Evolutionary conservation across 2,797 vertebrate species (phyloP).

Genomic region (Prunella strophiata): DNA sequence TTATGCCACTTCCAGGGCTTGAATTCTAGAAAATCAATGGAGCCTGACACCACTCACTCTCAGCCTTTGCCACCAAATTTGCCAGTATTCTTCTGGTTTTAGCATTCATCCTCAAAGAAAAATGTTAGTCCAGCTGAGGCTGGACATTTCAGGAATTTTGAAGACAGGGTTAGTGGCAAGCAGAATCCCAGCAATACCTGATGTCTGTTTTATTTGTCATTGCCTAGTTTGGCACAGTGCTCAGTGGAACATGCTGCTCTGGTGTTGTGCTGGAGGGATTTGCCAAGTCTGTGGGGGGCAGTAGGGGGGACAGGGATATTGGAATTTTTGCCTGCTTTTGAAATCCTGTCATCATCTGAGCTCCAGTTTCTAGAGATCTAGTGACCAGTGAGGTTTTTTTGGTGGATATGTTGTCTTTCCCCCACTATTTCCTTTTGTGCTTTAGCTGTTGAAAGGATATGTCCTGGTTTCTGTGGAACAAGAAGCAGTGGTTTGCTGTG

Average conservation of each 20-base stretch:
- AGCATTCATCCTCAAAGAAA: neutral
- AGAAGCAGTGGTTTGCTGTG: neutral
- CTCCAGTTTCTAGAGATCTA: neutral
- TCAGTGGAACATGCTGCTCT: neutral
- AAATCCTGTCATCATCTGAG: neutral
- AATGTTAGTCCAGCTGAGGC: neutral
- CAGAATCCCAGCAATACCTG: conserved; percentile 4
- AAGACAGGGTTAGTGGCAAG: neutral
- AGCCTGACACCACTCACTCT: neutral
- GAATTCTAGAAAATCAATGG: neutral
- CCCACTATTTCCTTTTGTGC: neutral
- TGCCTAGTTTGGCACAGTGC: neutral
- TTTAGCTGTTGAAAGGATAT: neutral
- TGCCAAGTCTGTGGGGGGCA: neutral
- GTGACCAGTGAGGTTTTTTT: neutral
- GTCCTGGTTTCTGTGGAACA: neutral
- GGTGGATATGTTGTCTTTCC: neutral
- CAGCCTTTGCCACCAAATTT: neutral
- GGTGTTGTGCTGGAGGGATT: neutral
- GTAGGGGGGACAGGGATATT: neutral
- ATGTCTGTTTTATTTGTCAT: neutral
- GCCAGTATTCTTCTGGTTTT: neutral
- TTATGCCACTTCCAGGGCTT: neutral
- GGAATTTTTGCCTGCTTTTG: neutral
- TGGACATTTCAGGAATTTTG: neutral